Evolutionary conservation across 2,113 vertebrate genomes (phyloP), one percentile per base, ranked within the genome.

Genomic region (Dinomys branickii): DNA sequence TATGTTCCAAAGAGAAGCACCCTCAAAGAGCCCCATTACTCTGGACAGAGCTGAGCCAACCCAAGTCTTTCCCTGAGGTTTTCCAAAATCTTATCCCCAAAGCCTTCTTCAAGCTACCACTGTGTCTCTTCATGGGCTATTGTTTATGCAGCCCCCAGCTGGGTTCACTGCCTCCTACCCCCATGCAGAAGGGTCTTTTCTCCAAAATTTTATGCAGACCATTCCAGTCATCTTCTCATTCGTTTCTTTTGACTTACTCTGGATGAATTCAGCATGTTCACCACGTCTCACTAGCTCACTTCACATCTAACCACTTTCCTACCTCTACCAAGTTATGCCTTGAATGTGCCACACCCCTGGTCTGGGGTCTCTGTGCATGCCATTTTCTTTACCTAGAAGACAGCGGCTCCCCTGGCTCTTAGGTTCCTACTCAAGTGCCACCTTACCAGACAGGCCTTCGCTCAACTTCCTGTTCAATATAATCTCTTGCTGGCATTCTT

Each of bases 301-400:
- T 94, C 65, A 82, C 47, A 47, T 69, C 38, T 24, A 41, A 33
- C 13, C 38, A n/a, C 13, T 54, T 12, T 88, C 30, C 11, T 44
- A 28, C 44, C 88, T 9, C 30, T 22, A 30, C 52, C 56, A n/a
- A 5, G 2, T 20, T 38, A 8, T 65, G 50, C n/a, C 59, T 89
- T 1, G 1, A 41, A 63, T 17, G 24, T 3, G 1, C 3, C 35
- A 47, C 5, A 44, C 6, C 44, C 20, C 7, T 10, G 3, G 0
- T 10, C 52, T 33, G 9, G 56, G 28, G 69, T 38, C 82, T 90
- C 80, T 59, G 81, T 26, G 33, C 4, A 22, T 47, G 14, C 28
- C n/a, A 50, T 30, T 82, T 82, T 22, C 44, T 94, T 52, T 61
- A 58, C 73, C 14, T 56, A 47, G 35, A 94, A 80, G 58, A 77